These are phyloP conservation scores for Ctenopoma kingsleyae DNA, from an alignment of 2,797 vertebrate genomes.

Conservation along the genomic window DNA sequence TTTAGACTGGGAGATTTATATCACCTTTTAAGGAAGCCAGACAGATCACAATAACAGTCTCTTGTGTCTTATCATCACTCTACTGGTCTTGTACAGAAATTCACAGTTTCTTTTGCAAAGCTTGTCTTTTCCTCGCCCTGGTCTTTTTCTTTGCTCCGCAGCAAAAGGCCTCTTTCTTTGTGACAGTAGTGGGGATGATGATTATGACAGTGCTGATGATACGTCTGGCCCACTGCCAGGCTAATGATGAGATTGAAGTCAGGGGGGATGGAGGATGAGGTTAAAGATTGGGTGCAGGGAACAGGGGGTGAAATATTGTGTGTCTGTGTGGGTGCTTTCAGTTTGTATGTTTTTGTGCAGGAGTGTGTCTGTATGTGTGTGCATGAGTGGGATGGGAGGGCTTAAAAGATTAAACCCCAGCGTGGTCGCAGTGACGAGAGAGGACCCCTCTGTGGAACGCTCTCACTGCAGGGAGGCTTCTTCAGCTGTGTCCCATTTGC, in stretches of 20 bases:
- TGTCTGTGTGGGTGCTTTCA: constrained; percentile 17
- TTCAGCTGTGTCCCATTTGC: constrained; percentile 73
- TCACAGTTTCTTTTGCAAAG: constrained; percentile 5
- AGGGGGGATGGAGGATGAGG: constrained; percentile 3
- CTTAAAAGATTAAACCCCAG: constrained; percentile 81
- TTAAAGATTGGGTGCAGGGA: constrained; percentile 35
- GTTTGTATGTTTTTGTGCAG: constrained; percentile 30
- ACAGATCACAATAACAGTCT: constrained; percentile 28
- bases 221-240: constrained; percentile 45
- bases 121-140: background rate
- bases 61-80: constrained; percentile 24
- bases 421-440: constrained; percentile 47
- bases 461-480: constrained; percentile 72
- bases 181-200: constrained; percentile 9
- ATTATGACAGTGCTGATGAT: constrained; percentile 48
- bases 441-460: constrained; percentile 62
- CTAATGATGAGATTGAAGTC: constrained; percentile 38
- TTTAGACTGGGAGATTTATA: constrained; percentile 2
- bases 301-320: constrained; percentile 13
- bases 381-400: constrained; percentile 39
- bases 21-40: constrained; percentile 13
- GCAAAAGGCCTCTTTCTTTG: constrained; percentile 14
- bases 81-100: background rate
- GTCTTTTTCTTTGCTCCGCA: background rate
- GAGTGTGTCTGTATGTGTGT: constrained; percentile 18